Base-by-base conservation (phyloP, 2,113 vertebrate species). In the Cnemophilus loriae region DNA sequence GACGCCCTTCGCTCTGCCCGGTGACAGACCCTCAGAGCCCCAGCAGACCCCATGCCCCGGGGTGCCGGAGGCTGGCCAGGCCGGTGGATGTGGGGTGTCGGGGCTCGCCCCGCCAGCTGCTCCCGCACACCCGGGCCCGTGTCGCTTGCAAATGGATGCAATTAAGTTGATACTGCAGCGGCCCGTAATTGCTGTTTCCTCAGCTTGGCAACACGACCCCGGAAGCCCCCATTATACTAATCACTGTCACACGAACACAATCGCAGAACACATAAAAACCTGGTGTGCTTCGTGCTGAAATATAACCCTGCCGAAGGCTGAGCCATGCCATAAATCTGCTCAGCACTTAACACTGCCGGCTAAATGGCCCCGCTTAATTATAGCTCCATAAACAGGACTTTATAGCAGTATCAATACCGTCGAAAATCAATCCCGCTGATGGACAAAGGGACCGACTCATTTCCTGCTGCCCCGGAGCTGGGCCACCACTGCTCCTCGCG, bases 301-400 rank as follows among this genome's bases (percentile, higher is more conserved):
- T 57, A 49, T 1, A 79, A 39, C 71, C 32, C 84, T 10, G 87
- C 55, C 65, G 70, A 74, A 90, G 90, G 74, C 95, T 90, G 85
- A 78, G 46, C 80, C 9, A 7, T 55, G 80, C 82, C 76, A 44
- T 87, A 94, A 94, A 95, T 94, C 92, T 90, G 87, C 94, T 77
- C 16, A 32, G 96, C 95, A 92, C 93, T 96, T 93, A 91, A 69
- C 89, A 20, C 60, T 65, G 88, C 92, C 41, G 77, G 70, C 61
- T 87, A 42, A 96, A 92, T 60, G 84, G 93, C 93, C 89, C 71
- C 67, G 75, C 87, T 96, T 95, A 93, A 95, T 96, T 92, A 89
- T 26, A 92, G 89, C 91, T 89, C 80, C 68, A 81, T 84, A 91
- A 93, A 96, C 89, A 76, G 10, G 52, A 32, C 37, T 90, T 90